A percentile compares a stretch with the other conserved stretches of the same genome.
These are phyloP conservation scores for Rhagonycha lutea DNA, from an alignment of 2,888 invertebrate species.

Conservation along the genomic window DNA sequence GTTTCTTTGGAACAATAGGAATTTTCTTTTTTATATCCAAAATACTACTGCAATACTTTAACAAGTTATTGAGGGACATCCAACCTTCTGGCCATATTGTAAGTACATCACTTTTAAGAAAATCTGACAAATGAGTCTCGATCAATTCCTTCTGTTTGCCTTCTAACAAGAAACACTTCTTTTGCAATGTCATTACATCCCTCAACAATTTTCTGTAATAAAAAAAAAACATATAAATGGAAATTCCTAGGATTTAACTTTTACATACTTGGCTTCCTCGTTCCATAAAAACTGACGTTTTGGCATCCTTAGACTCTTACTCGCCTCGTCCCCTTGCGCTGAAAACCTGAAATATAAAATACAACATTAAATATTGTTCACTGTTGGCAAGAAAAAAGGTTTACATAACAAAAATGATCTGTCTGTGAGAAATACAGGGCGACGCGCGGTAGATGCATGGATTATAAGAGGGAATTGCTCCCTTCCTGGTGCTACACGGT, in stretches of 20 bases:
- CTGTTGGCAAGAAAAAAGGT: too few relatives aligned
- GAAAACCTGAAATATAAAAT: conserved; percentile 43
- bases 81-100: conserved; percentile 62
- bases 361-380: too few relatives aligned
- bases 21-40: conserved; percentile 29
- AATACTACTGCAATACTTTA: conserved; percentile 44
- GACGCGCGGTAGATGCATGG: too few relatives aligned
- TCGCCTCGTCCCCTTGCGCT: conserved; percentile 54
- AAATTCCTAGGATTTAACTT: not conserved
- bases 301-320: conserved; percentile 64
- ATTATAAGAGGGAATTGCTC: too few relatives aligned
- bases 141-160: conserved; percentile 56
- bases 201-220: conserved; percentile 46
- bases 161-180: conserved; percentile 48
- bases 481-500: too few relatives aligned
- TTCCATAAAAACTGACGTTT: conserved; percentile 77
- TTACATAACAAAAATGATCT: too few relatives aligned
- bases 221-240: not conserved
- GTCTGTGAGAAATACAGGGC: too few relatives aligned
- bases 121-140: conserved; percentile 56
- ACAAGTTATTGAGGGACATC: conserved; percentile 55
- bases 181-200: conserved; percentile 48
- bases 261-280: conserved; percentile 62
- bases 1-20: not conserved
- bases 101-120: conserved; percentile 56